Base-by-base conservation (phyloP, 2,113 vertebrate species). In the Electrona antarctica region DNA sequence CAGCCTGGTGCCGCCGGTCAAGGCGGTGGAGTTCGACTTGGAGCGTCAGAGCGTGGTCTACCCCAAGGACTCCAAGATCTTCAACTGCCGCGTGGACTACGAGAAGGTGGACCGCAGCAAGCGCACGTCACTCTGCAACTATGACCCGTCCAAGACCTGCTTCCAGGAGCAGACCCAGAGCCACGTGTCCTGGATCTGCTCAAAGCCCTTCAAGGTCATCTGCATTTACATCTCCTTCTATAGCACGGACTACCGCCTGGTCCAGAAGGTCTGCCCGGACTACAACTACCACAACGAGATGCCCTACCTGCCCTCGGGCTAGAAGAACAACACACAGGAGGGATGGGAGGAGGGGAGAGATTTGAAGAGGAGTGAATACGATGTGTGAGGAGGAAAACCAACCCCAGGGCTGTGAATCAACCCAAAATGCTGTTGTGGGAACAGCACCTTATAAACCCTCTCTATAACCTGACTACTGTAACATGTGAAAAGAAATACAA, bases 171-270 rank as follows among this genome's bases (percentile, higher is more conserved):
- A 98, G 77, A 97, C 96, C 0, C 96, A 95, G 72, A 98, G 97
- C 62, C 95, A 96, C 0, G 97, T 97, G 55, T 95, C 96, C 81
- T 99, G 98, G 98, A 95, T 96, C 84, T 99, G 98, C 91, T 98
- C 97, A 2, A 97, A 95, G 88, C 98, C 98, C 85, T 98, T 98
- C 91, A 96, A 95, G 65, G 95, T 97, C 61, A 97, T 99, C 84
- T 99, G 98, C 8, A 96, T 99, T 84, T 98, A 97, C 85, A 96
- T 99, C 74, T 96, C 97, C 83, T 99, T 99, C 94, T 98, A 99
- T 87, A 99, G 97, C 88, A 95, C 93, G 9, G 98, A 98, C 93
- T 99, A 99, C 65, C 91, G 97, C 83, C 94, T 99, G 87, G 98
- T 97, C 86, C 97, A 99, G 91, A 98, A 98, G 83, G 97, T 97